These are phyloP conservation scores for Chrysodeixis includens DNA, from an alignment of 2,888 invertebrate genomes.

Conservation along the genomic window DNA sequence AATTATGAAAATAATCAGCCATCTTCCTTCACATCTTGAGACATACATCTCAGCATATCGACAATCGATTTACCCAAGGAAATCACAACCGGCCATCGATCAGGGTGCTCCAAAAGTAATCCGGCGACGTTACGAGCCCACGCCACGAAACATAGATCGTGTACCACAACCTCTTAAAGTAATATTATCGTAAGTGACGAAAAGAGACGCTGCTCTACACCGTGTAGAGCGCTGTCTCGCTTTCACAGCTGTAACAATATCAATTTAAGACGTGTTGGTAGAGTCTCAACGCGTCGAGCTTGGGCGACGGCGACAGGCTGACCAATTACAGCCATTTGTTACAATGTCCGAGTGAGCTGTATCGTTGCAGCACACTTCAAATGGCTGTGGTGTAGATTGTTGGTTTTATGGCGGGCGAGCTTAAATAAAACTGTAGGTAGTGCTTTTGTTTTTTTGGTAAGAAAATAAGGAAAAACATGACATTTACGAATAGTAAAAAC, in stretches of 20 bases:
- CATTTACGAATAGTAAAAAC: too few relatives aligned
- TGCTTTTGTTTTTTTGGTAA: slow-evolving; percentile 2
- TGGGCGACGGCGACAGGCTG: slow-evolving; percentile 64
- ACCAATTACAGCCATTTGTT: slow-evolving; percentile 71
- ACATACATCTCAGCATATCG: slow-evolving; percentile 11
- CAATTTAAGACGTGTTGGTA: too few relatives aligned
- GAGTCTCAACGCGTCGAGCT: too few relatives aligned
- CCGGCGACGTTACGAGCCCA: slow-evolving; percentile 54
- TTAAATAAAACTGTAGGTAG: neutral
- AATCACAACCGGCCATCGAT: slow-evolving; percentile 62
- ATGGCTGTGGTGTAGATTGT: slow-evolving; percentile 18
- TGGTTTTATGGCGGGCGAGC: slow-evolving; percentile 31
- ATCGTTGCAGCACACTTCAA: slow-evolving; percentile 52
- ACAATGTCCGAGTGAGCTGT: slow-evolving; percentile 60
- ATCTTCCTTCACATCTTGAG: slow-evolving; percentile 1
- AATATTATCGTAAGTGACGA: too few relatives aligned
- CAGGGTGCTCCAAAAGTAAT: slow-evolving; percentile 58
- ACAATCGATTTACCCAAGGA: slow-evolving; percentile 49
- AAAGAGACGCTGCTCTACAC: too few relatives aligned
- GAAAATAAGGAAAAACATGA: neutral
- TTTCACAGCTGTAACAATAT: too few relatives aligned
- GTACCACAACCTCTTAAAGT: too few relatives aligned
- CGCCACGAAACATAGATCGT: slow-evolving; percentile 46
- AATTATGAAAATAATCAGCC: neutral
- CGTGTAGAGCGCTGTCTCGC: too few relatives aligned